A percentile compares a stretch with the other conserved stretches of the same genome.
These are phyloP conservation scores for Calosoma granatense DNA, from an alignment of 1,140 invertebrate species.

Conservation along the genomic window DNA sequence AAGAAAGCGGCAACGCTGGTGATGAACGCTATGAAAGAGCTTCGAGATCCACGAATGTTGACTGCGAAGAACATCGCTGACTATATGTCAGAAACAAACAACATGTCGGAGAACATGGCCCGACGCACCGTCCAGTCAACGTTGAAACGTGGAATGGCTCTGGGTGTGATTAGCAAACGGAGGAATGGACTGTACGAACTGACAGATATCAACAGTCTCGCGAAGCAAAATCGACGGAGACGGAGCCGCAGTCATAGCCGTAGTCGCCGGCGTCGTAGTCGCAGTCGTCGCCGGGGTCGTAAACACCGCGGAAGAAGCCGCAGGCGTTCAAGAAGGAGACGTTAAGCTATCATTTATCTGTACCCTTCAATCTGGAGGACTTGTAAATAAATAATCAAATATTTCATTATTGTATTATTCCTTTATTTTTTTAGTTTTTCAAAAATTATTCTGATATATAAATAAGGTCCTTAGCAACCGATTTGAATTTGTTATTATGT, in stretches of 20 bases:
- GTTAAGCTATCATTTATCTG: no score
- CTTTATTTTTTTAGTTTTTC: no score
- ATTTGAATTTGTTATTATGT: no score
- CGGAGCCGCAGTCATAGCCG: not conserved
- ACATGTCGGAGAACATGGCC: not conserved
- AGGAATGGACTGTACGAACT: not conserved
- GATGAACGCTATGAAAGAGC: not conserved
- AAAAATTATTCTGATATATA: no score
- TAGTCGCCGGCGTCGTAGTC: not conserved
- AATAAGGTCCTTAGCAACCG: no score
- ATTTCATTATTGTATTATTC: no score
- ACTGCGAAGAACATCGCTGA: not conserved
- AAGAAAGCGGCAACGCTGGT: not conserved
- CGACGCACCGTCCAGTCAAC: not conserved
- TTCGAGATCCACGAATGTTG: not conserved
- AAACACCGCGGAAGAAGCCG: no score
- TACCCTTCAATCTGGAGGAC: no score
- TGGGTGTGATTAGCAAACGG: not conserved
- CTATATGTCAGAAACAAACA: not conserved
- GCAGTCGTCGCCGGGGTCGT: not conserved
- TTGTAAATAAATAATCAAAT: no score
- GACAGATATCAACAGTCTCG: not conserved
- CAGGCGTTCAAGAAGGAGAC: no score
- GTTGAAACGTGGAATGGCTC: not conserved
- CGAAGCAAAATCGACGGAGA: not conserved